Conservation (phyloP, 37 sponge, comb jelly and placozoan species). For the Crambe crambe region DNA sequence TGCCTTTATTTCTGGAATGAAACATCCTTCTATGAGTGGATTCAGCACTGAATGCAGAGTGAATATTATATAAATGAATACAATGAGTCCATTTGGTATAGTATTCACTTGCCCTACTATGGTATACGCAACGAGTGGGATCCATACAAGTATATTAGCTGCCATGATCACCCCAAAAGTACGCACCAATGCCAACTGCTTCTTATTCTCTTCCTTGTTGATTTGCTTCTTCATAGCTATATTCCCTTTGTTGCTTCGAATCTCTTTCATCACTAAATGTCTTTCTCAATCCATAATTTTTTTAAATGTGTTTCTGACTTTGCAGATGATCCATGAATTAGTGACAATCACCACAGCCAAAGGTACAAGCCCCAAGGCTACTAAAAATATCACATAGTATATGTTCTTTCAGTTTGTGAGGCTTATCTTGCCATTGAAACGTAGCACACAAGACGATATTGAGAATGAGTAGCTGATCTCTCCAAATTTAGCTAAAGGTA, state of each 20-base stretch:
- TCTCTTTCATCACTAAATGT: neutral
- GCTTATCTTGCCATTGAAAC: neutral
- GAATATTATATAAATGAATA: slow-evolving; percentile 30
- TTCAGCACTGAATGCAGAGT: slow-evolving; percentile 22
- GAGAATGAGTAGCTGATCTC: slow-evolving; percentile 36
- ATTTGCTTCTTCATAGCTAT: neutral
- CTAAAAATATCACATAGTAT: slow-evolving; percentile 45
- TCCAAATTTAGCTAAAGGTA: slow-evolving; percentile 59
- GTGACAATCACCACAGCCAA: slow-evolving; percentile 21
- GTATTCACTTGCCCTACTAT: neutral
- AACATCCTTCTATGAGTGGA: slow-evolving; percentile 57
- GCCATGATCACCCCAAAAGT: slow-evolving; percentile 46
- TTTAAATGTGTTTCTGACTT: neutral
- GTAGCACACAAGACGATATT: slow-evolving; percentile 8
- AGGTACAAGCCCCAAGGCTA: slow-evolving; percentile 42
- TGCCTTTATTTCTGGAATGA: slow-evolving; percentile 12
- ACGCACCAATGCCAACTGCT: slow-evolving; percentile 39
- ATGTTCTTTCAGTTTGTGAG: slow-evolving; percentile 18
- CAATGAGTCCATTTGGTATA: slow-evolving; percentile 13
- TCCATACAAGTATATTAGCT: slow-evolving; percentile 44
- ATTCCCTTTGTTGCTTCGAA: neutral
- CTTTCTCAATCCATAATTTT: neutral
- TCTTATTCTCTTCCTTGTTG: slow-evolving; percentile 10
- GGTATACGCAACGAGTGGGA: slow-evolving; percentile 7
- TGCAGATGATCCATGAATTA: slow-evolving; percentile 26